Percentiles rank a stretch among this genome's conserved stretches.
phyloP scores from a whole-genome alignment of 2,888 invertebrate genomes.

The Acleris sparsana region DNA sequence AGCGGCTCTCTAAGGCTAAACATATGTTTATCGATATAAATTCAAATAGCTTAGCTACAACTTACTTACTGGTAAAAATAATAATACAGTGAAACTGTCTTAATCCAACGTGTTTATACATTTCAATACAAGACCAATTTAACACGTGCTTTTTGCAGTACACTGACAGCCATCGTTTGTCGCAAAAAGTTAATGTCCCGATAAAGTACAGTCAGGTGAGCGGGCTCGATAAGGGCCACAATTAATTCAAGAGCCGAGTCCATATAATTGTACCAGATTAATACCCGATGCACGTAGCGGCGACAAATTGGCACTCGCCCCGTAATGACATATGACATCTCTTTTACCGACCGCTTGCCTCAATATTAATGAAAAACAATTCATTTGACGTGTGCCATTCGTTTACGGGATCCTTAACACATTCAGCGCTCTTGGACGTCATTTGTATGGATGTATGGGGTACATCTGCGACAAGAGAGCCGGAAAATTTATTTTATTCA shows the following conservation, averaged over 20 bases:
- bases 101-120: background rate
- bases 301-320: conserved; percentile 70
- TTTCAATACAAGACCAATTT: conserved; percentile 5
- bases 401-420: conserved; percentile 21
- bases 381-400: conserved; percentile 38
- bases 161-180: conserved; percentile 53
- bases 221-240: conserved; percentile 68
- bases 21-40: background rate
- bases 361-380: conserved; percentile 44
- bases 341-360: conserved; percentile 46
- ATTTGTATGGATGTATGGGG: too few relatives aligned
- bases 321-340: conserved; percentile 58
- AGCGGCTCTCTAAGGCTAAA: background rate
- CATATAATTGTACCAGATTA: conserved; percentile 69
- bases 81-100: too few relatives aligned
- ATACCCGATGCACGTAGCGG: conserved; percentile 71
- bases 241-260: conserved; percentile 62
- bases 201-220: conserved; percentile 56
- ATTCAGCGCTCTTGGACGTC: conserved; percentile 11
- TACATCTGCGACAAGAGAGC: too few relatives aligned
- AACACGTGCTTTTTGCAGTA: conserved; percentile 52
- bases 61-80: too few relatives aligned
- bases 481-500: too few relatives aligned
- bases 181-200: conserved; percentile 57
- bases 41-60: too few relatives aligned